These are phyloP conservation scores for Phengaris arion DNA, from an alignment of 2,888 invertebrate species.

Conservation along the genomic window DNA sequence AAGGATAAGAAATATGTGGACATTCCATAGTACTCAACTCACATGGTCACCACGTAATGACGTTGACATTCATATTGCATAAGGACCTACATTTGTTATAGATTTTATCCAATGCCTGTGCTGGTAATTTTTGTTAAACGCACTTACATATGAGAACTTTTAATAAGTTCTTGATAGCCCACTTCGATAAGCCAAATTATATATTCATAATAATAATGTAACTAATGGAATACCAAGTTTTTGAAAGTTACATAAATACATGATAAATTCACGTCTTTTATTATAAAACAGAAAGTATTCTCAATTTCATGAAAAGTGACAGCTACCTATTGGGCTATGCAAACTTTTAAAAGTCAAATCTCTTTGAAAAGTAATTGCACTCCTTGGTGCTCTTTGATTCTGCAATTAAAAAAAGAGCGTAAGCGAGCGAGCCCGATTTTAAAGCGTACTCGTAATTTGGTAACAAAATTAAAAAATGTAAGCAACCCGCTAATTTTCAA, in stretches of 20 bases:
- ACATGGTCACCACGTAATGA: background rate
- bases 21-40: background rate
- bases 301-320: no score
- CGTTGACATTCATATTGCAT: slow-evolving; percentile 27
- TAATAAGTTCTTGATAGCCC: slow-evolving; percentile 8
- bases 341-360: no score
- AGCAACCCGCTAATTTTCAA: no score
- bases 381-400: no score
- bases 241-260: background rate
- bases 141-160: background rate
- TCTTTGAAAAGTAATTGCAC: no score
- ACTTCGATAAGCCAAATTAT: slow-evolving; percentile 5
- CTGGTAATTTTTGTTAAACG: slow-evolving; percentile 5
- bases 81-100: slow-evolving; percentile 22
- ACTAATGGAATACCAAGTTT: background rate
- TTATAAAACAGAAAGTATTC: no score
- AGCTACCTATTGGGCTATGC: no score
- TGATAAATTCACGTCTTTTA: no score
- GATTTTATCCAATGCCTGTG: background rate
- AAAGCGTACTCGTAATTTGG: no score
- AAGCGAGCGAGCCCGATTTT: no score
- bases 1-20: background rate
- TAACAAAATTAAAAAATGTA: no score
- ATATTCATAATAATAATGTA: background rate
- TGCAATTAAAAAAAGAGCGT: no score